Base-by-base conservation (phyloP, 2,113 vertebrate species). In the Phaethon lepturus region DNA sequence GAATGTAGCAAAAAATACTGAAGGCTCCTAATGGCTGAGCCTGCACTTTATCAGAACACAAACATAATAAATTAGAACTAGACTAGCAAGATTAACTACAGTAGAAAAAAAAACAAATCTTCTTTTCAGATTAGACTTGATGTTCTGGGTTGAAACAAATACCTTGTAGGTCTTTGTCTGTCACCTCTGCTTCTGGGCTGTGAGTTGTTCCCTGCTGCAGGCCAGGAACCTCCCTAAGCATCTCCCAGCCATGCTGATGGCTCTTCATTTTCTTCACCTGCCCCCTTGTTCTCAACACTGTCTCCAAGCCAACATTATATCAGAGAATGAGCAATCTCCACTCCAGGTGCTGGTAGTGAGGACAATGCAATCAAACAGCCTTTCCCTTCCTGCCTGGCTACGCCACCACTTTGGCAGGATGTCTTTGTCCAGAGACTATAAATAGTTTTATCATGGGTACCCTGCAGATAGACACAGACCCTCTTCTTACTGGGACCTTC, bases 311-410 rank as follows among this genome's bases (percentile, higher is more conserved):
- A 56, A 9, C 7, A 12, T 17, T 23, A 11, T 9, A n/a, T 16
- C 42, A 42, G 31, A 74, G 60, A 49, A 81, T 3, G 9, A 62
- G 17, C 15, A 23, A 44, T 38, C 47, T 66, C 8, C 22, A 58
- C 4, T n/a, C 22, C 24, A 38, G 13, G 10, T 26, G 26, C 53
- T 13, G 31, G 29, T 23, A 44, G 40, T 0, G 1, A 74, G 42
- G 35, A 38, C 35, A 74, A 20, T 8, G 11, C 3, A 28, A 23
- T 28, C 45, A 33, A 45, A 23, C 8, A 47, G 13, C 25, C 31
- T 23, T 42, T 86, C 8, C 49, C 8, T 49, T 42, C 26, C 38
- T 6, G 7, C 33, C 40, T 44, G 19, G 18, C 19, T 40, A 11
- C 26, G 62, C 40, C 42, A n/a, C 19, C 9, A 3, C 33, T 59